Percentiles rank a stretch among this genome's conserved stretches.
Evolutionary conservation across 2,113 vertebrate genomes (phyloP).

Genomic region (Excalfactoria chinensis): DNA sequence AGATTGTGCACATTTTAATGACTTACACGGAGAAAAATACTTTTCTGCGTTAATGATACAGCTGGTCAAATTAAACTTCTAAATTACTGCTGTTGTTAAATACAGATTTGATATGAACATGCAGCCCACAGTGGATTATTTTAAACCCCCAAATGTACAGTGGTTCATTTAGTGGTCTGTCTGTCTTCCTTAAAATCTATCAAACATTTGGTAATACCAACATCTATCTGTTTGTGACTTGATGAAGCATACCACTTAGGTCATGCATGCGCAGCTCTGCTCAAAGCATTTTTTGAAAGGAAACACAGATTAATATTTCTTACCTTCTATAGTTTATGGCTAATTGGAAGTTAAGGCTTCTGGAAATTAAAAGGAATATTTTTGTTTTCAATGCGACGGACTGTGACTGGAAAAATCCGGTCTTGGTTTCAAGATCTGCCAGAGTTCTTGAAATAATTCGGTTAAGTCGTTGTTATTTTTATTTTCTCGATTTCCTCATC

Average conservation of each 20-base stretch:
- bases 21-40: neutral
- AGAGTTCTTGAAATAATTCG: conserved; percentile 10
- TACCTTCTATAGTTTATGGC: neutral
- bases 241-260: neutral
- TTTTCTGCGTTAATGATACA: neutral
- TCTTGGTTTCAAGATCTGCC: neutral
- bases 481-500: neutral
- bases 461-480: neutral
- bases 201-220: neutral
- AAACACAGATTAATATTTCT: neutral
- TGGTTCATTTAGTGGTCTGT: neutral
- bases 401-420: neutral
- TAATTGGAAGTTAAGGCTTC: neutral
- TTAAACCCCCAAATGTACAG: neutral
- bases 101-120: conserved; percentile 30
- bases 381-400: neutral
- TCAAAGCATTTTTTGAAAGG: neutral
- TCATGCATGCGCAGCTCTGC: neutral
- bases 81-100: conserved; percentile 20
- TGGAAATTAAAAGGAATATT: neutral
- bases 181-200: neutral
- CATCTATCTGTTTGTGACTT: neutral
- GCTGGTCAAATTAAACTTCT: conserved; percentile 22
- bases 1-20: neutral
- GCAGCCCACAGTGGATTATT: neutral